Evolutionary conservation across 2,113 vertebrate genomes (phyloP), one percentile per base, ranked within the genome.

Genomic region (Tragelaphus imberbis): DNA sequence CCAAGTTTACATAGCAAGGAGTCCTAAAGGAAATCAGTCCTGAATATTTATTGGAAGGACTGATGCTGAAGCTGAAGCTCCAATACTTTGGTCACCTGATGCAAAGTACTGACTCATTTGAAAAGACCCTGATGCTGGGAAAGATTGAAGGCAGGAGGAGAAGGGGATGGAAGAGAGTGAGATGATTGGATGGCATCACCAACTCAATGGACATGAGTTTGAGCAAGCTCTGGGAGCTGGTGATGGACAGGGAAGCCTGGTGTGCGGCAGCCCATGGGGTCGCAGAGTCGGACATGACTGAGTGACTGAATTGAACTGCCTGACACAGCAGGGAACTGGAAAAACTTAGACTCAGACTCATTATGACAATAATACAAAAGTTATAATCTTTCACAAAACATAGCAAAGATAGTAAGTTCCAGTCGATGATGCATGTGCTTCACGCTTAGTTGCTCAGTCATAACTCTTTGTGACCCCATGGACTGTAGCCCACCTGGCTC

Each of bases 201-300:
- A 7, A 65, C 63, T 65, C 3, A 2, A 65, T n/a, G 63, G 15
- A 65, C 15, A 65, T 17, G 30, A 65, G 63, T 65, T n/a, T n/a
- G 30, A 65, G 33, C 19, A 71, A 40, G n/a, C n/a, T 40, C n/a
- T 12, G 36, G n/a, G 10, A 23, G 19, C 6, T 75, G 19, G n/a
- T 71, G 68, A 75, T 23, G 10, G n/a, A 75, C n/a, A 75, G 10
- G 68, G n/a, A 40, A 75, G 68, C 19, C n/a, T 75, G 68, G n/a
- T 71, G n/a, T 75, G 68, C n/a, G 12, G n/a, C 19, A 75, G 68
- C 40, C 68, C 68, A 23, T 23, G 21, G 68, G 36, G 68, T 75
- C 5, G 0, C 68, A 40, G 68, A 75, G 68, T 40, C 5, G 0
- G 36, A 40, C 36, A 40, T 25, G 68, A 75, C 68, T 75, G 10